Evolutionary conservation across 2,888 invertebrate species (phyloP).

Genomic region (Amiota mariae): DNA sequence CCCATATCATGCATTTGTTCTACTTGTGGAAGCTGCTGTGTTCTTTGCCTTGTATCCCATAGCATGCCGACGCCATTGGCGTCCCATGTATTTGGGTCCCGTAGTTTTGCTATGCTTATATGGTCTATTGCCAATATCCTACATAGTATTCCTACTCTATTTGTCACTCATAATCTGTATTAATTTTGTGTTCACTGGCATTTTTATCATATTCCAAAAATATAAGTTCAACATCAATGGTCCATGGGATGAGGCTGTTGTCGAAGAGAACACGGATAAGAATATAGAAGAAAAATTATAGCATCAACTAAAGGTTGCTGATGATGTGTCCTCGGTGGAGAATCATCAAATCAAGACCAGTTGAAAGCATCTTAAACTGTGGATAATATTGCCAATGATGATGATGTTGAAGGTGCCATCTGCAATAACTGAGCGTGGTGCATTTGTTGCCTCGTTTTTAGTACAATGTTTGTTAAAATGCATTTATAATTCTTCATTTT

Average conservation of each 20-base stretch:
- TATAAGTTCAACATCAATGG: conserved; percentile 95
- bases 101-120: conserved; percentile 75
- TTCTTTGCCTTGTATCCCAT: conserved; percentile 92
- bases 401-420: conserved; percentile 48
- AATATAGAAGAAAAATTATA: conserved; percentile 66
- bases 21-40: conserved; percentile 91
- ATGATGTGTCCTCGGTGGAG: conserved; percentile 50
- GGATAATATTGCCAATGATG: too few relatives aligned
- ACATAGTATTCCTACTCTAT: conserved; percentile 78
- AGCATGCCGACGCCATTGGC: conserved; percentile 79
- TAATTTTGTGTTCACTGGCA: conserved; percentile 82
- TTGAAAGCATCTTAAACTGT: too few relatives aligned
- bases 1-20: conserved; percentile 89
- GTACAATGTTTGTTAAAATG: neutral
- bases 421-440: neutral
- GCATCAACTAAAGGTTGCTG: conserved; percentile 60
- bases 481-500: neutral
- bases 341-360: neutral
- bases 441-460: neutral
- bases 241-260: conserved; percentile 97
- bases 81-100: conserved; percentile 76
- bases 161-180: conserved; percentile 78
- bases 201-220: conserved; percentile 84
- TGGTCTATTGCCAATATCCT: conserved; percentile 77
- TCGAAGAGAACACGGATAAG: conserved; percentile 75